phyloP scores from a whole-genome alignment of 2,888 invertebrate genomes.

The Helicoverpa assulta region DNA sequence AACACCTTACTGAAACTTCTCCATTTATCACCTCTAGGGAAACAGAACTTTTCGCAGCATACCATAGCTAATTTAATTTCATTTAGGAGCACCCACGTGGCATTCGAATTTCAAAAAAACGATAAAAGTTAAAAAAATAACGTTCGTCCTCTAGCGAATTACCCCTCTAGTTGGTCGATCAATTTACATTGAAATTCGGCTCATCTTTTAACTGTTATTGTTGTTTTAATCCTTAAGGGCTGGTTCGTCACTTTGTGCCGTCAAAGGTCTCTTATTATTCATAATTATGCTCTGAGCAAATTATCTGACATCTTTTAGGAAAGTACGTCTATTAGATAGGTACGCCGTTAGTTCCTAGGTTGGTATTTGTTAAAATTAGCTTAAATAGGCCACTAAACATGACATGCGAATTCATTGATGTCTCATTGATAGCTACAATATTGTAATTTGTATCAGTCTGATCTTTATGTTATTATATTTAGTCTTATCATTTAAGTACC shows the following conservation, averaged over 20 bases:
- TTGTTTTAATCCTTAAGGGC: slow-evolving; percentile 61
- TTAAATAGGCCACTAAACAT: too few relatives aligned
- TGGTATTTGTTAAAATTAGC: neutral
- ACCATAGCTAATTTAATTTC: slow-evolving; percentile 39
- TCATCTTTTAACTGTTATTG: slow-evolving; percentile 59
- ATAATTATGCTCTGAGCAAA: slow-evolving; percentile 51
- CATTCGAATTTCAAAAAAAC: slow-evolving; percentile 14
- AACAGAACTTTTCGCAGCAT: slow-evolving; percentile 42
- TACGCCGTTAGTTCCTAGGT: neutral
- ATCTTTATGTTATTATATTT: too few relatives aligned
- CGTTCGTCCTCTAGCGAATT: slow-evolving; percentile 28
- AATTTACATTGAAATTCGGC: slow-evolving; percentile 62
- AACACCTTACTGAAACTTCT: slow-evolving; percentile 50
- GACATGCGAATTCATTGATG: too few relatives aligned
- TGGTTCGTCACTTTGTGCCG: slow-evolving; percentile 56
- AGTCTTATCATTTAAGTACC: too few relatives aligned
- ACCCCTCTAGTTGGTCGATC: slow-evolving; percentile 48
- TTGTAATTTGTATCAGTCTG: too few relatives aligned
- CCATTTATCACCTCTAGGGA: slow-evolving; percentile 43
- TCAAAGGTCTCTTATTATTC: slow-evolving; percentile 54
- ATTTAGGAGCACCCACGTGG: slow-evolving; percentile 36
- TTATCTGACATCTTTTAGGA: slow-evolving; percentile 35
- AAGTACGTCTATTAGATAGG: neutral
- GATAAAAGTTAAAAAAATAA: slow-evolving; percentile 39
- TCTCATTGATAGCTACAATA: too few relatives aligned